A percentile compares a stretch with the other conserved stretches of the same genome.
Evolutionary conservation across 2,888 invertebrate species (phyloP).

Genomic region (Clusia tigrina): DNA sequence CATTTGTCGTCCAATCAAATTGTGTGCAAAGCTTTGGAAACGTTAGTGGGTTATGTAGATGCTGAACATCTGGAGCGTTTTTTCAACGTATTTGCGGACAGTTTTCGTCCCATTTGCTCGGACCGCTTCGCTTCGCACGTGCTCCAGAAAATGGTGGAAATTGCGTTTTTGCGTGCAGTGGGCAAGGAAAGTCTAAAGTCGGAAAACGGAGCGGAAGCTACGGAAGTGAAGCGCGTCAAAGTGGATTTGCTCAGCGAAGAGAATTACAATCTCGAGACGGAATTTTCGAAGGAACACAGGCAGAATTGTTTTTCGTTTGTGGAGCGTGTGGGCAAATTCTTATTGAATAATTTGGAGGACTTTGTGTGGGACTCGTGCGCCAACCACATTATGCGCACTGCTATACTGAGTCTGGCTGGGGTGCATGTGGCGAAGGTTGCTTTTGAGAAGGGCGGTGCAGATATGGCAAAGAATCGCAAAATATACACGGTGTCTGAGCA

Average conservation of each 20-base stretch:
- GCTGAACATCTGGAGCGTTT: conserved; percentile 72
- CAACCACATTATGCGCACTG: conserved; percentile 78
- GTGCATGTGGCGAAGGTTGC: conserved; percentile 67
- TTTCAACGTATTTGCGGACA: conserved; percentile 70
- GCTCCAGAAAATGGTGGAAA: conserved; percentile 71
- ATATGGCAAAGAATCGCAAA: conserved; percentile 45
- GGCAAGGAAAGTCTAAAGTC: conserved; percentile 32
- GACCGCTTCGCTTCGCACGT: conserved; percentile 84
- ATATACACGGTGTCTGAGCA: conserved; percentile 67
- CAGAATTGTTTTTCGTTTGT: conserved; percentile 72
- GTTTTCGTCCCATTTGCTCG: conserved; percentile 74
- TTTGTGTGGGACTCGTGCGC: conserved; percentile 81
- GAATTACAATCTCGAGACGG: conserved; percentile 52
- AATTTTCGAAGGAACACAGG: conserved; percentile 66
- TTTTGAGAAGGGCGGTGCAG: conserved; percentile 63
- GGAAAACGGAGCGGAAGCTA: conserved; percentile 35
- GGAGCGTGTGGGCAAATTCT: conserved; percentile 76
- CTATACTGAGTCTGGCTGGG: conserved; percentile 75
- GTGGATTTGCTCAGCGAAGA: conserved; percentile 46
- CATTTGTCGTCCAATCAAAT: conserved; percentile 81
- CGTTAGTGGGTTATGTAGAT: conserved; percentile 74
- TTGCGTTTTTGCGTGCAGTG: conserved; percentile 56
- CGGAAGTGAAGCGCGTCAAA: conserved; percentile 52
- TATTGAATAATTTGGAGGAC: conserved; percentile 85
- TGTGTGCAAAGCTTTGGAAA: conserved; percentile 79